A percentile compares a stretch with the other conserved stretches of the same genome.
phyloP scores from a whole-genome alignment of 2,888 invertebrate species.

The Empis livida region DNA sequence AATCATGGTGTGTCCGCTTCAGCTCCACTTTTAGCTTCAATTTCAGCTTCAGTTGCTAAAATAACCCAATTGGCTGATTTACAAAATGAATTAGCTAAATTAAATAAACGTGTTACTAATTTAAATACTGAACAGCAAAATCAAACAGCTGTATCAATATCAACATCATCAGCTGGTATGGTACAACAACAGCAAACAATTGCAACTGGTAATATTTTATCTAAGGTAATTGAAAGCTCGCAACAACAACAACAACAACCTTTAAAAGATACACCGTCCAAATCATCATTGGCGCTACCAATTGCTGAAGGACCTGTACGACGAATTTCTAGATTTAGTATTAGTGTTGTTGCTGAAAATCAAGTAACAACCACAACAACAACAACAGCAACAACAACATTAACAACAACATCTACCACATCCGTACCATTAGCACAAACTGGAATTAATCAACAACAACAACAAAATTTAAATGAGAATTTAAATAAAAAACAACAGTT shows the following conservation, averaged over 20 bases:
- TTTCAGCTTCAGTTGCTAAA: constrained; percentile 22
- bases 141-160: constrained; percentile 1
- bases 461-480: background rate
- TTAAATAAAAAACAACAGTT: background rate
- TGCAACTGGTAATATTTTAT: too few species aligned
- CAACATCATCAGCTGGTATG: too few species aligned
- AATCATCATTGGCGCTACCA: background rate
- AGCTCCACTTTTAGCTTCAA: background rate
- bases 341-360: constrained; percentile 11
- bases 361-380: constrained; percentile 10
- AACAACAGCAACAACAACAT: constrained; percentile 1
- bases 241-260: too few species aligned
- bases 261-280: background rate
- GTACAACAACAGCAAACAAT: background rate
- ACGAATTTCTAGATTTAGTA: constrained; percentile 12
- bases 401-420: constrained; percentile 3
- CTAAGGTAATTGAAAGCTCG: too few species aligned
- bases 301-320: background rate
- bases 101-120: constrained; percentile 9
- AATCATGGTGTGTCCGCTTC: background rate
- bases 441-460: constrained; percentile 10
- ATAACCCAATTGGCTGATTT: constrained; percentile 42
- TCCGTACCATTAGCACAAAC: constrained; percentile 5
- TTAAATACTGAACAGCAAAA: constrained; percentile 1
- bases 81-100: constrained; percentile 46